Percentiles rank a stretch among this genome's conserved stretches.
phyloP scores from a whole-genome alignment of 1,140 invertebrate genomes.

The Thaumetopoea pityocampa region DNA sequence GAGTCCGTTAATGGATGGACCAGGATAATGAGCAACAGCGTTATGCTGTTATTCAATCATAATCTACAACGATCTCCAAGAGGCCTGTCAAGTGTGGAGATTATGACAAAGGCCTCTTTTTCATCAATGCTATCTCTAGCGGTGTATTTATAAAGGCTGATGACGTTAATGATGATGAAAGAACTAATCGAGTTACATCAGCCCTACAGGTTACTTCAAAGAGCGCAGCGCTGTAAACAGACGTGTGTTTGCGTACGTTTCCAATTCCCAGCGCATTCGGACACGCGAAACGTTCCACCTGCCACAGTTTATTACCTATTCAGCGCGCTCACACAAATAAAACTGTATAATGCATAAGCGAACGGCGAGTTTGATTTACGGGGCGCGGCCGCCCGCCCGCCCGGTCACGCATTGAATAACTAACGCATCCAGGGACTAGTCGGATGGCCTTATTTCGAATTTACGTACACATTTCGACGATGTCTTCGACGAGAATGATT shows the following conservation, averaged over 20 bases:
- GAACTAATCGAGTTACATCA: too few species aligned
- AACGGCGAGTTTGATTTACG: conserved; percentile 73
- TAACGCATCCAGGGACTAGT: conserved; percentile 50
- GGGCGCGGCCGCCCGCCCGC: conserved; percentile 35
- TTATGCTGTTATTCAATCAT: too few species aligned
- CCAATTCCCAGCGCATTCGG: conserved; percentile 53
- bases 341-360: conserved; percentile 76
- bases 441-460: conserved; percentile 30
- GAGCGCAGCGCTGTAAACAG: conserved; percentile 21
- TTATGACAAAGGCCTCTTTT: too few species aligned
- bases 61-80: too few species aligned
- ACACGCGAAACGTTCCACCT: conserved; percentile 59
- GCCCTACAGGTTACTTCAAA: conserved; percentile 9
- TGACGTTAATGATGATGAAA: too few species aligned
- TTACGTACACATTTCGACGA: conserved; percentile 12
- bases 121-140: too few species aligned
- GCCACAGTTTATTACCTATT: conserved; percentile 73
- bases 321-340: conserved; percentile 73
- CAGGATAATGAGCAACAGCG: too few species aligned
- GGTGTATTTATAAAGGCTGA: too few species aligned
- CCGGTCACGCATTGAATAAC: conserved; percentile 64
- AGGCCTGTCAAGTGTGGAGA: too few species aligned
- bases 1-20: too few species aligned
- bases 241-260: conserved; percentile 55
- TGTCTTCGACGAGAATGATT: too few species aligned